Conservation (phyloP, 2,797 vertebrate species). For the Coluber constrictor region DNA sequence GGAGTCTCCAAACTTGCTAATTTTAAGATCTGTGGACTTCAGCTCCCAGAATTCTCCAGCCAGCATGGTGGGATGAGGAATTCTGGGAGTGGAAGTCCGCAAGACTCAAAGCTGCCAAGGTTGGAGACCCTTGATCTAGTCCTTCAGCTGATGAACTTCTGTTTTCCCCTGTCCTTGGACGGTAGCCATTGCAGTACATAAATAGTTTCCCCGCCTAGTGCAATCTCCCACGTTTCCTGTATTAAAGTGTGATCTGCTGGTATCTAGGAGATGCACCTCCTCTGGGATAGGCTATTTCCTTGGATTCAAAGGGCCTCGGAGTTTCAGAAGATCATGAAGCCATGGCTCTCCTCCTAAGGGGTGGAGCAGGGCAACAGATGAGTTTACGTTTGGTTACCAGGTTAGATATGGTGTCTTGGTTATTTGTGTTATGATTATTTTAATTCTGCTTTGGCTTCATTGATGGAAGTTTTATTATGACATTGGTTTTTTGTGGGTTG, state of each 20-base stretch:
- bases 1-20: no score
- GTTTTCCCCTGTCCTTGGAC: no score
- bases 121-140: no score
- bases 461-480: not conserved
- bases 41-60: no score
- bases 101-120: no score
- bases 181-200: not conserved
- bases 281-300: not conserved
- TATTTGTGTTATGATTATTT: not conserved
- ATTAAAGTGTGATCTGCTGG: not conserved
- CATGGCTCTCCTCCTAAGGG: not conserved
- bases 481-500: not conserved
- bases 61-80: no score
- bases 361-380: not conserved
- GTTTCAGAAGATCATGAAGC: not conserved
- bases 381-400: not conserved
- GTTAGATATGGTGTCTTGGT: not conserved
- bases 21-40: no score
- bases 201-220: not conserved
- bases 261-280: not conserved
- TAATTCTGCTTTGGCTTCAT: not conserved
- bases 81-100: no score
- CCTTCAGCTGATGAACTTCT: not conserved
- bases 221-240: not conserved
- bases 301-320: not conserved